Evolutionary conservation across 1,140 invertebrate genomes (phyloP).

Genomic region (Myzus persicae): DNA sequence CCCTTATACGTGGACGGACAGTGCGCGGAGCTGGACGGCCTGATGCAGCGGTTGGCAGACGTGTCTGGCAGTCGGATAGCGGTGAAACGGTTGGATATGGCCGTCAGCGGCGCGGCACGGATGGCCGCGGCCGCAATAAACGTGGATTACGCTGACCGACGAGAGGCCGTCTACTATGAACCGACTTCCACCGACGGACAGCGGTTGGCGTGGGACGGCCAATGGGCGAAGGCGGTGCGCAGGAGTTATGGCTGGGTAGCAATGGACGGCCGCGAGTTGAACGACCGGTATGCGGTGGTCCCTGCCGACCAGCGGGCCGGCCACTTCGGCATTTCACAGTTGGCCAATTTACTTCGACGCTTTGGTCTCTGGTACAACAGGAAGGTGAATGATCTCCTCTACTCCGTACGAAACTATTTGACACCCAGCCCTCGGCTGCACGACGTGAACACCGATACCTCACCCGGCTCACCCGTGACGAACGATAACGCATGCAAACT

Average conservation of each 20-base stretch:
- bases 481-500: neutral
- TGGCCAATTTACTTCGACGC: neutral
- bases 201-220: neutral
- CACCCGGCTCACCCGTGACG: neutral
- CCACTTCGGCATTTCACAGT: neutral
- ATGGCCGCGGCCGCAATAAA: neutral
- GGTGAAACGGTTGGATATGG: neutral
- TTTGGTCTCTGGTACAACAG: neutral
- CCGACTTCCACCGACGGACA: neutral
- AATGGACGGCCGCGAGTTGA: neutral
- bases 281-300: neutral
- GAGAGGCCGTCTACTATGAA: neutral
- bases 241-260: neutral
- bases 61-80: neutral
- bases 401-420: neutral
- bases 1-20: neutral
- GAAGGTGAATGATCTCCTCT: neutral
- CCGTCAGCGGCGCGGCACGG: neutral
- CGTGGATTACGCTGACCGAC: neutral
- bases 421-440: too few relatives aligned
- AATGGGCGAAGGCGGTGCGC: neutral
- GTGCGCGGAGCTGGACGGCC: neutral
- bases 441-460: neutral
- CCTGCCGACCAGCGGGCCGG: too few relatives aligned
- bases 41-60: constrained; percentile 37